Conservation (phyloP, 1,140 invertebrate species). For the Brachionus sp. region DNA sequence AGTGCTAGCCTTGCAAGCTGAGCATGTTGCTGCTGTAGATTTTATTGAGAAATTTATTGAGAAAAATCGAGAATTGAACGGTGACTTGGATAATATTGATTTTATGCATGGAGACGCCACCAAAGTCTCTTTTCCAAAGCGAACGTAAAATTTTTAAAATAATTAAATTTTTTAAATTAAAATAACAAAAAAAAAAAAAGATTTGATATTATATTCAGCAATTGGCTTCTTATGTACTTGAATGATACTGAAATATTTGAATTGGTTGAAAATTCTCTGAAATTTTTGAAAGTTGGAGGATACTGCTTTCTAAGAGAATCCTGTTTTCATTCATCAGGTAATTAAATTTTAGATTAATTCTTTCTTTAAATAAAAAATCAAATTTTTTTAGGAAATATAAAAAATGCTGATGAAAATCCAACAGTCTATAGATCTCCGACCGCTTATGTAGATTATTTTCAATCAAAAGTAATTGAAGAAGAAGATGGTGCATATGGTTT, state of each 20-base stretch:
- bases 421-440: conserved; percentile 36
- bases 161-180: neutral
- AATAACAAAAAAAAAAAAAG: conserved; percentile 50
- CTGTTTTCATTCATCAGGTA: conserved; percentile 63
- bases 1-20: conserved; percentile 59
- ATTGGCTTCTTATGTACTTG: conserved; percentile 68
- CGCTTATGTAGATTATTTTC: conserved; percentile 41
- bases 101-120: conserved; percentile 64
- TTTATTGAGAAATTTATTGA: conserved; percentile 65
- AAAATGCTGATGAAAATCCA: conserved; percentile 45
- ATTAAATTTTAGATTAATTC: neutral
- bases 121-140: conserved; percentile 55
- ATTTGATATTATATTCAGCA: conserved; percentile 64
- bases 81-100: conserved; percentile 59
- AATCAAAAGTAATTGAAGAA: conserved; percentile 32
- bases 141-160: neutral
- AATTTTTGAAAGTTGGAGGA: conserved; percentile 62
- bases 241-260: conserved; percentile 61
- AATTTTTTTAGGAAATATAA: conserved; percentile 19
- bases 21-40: conserved; percentile 63
- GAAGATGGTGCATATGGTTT: neutral
- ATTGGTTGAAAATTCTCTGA: conserved; percentile 60
- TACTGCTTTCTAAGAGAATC: conserved; percentile 62
- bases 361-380: neutral
- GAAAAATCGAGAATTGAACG: conserved; percentile 61